phyloP scores from a whole-genome alignment of 2,888 invertebrate species.

The Ophion ventricosus region DNA sequence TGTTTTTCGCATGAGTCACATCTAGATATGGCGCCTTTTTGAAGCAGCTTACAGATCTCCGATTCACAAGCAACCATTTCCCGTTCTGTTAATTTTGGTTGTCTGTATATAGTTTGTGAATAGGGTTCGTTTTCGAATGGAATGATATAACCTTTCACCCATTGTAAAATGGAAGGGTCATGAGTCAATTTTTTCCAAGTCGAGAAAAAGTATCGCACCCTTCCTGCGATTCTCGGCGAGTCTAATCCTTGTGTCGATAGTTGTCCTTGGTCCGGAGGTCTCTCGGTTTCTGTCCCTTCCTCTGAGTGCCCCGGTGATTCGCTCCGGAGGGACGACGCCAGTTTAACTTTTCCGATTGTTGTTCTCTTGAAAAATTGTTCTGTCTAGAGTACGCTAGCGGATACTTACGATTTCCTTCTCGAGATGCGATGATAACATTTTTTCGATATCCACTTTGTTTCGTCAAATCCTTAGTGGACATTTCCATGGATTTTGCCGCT shows the following conservation, averaged over 20 bases:
- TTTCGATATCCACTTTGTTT: conserved; percentile 30
- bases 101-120: conserved; percentile 1
- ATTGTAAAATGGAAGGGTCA: neutral
- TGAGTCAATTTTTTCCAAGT: conserved; percentile 37
- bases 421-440: conserved; percentile 19
- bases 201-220: conserved; percentile 10
- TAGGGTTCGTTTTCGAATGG: conserved; percentile 22
- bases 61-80: conserved; percentile 36
- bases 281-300: conserved; percentile 55
- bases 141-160: conserved; percentile 45
- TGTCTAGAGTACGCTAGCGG: conserved; percentile 21
- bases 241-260: conserved; percentile 46
- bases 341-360: conserved; percentile 22
- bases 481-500: conserved; percentile 43
- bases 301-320: conserved; percentile 19
- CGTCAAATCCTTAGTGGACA: conserved; percentile 45
- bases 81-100: conserved; percentile 13
- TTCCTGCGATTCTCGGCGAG: conserved; percentile 51
- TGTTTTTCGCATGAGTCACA: conserved; percentile 53
- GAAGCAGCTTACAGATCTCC: conserved; percentile 40
- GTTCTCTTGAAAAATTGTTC: neutral
- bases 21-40: conserved; percentile 49
- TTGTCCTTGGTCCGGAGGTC: conserved; percentile 49
- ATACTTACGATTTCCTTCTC: conserved; percentile 42
- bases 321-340: conserved; percentile 24